Conservation (phyloP, 2,797 vertebrate species). For the Hydrophis major region DNA sequence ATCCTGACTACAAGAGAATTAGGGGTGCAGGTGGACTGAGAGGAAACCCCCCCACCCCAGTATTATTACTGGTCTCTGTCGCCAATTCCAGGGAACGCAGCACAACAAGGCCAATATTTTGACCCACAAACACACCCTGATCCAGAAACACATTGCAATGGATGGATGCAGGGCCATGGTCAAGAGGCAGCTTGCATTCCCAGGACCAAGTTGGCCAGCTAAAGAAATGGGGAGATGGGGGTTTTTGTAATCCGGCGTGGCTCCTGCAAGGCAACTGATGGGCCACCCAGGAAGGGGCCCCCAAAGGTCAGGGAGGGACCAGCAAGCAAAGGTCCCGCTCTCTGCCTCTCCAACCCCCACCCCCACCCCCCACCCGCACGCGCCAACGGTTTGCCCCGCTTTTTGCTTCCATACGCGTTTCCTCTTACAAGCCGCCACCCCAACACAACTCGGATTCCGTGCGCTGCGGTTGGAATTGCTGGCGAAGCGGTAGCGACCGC, state of each 20-base stretch:
- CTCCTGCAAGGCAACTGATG: neutral
- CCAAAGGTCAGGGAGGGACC: neutral
- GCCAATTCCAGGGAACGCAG: neutral
- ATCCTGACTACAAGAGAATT: neutral
- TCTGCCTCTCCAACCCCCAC: neutral
- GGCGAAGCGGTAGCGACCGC: neutral
- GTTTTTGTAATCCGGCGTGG: fast-evolving
- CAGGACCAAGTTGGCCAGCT: neutral
- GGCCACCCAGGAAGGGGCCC: neutral
- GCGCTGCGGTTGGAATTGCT: neutral
- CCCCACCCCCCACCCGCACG: too few species aligned
- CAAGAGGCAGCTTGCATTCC: neutral
- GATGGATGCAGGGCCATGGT: neutral
- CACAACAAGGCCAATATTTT: neutral
- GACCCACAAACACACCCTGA: neutral
- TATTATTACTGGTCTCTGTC: too few species aligned
- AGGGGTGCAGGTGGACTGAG: neutral
- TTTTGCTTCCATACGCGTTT: neutral
- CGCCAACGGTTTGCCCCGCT: neutral
- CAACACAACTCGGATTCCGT: too few species aligned
- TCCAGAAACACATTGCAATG: neutral
- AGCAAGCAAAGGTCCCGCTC: neutral
- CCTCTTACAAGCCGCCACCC: too few species aligned
- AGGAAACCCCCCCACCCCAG: neutral
- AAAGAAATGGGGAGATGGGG: neutral